phyloP scores from a whole-genome alignment of 2,113 vertebrate species.

The Elaphurus davidianus region DNA sequence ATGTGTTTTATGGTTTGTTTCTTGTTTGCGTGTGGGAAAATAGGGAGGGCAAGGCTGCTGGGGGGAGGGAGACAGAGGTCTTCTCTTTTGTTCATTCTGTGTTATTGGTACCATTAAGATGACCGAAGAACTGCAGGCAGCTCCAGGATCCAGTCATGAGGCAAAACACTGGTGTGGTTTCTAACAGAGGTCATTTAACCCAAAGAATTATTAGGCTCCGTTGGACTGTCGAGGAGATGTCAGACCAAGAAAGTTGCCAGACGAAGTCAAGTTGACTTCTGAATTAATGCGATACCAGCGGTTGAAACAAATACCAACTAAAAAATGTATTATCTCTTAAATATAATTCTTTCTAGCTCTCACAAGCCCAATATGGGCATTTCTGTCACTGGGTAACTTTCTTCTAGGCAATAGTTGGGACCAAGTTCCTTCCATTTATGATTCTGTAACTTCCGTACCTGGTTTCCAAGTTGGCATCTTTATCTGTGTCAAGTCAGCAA shows the following conservation, averaged over 20 bases:
- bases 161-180: neutral
- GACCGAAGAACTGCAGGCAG: neutral
- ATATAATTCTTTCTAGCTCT: neutral
- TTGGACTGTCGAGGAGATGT: neutral
- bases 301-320: neutral
- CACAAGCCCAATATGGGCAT: neutral
- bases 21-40: neutral
- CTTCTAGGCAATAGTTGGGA: neutral
- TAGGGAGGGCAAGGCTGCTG: neutral
- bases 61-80: neutral
- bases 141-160: neutral
- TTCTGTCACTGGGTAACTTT: neutral
- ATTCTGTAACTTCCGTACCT: neutral
- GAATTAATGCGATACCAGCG: neutral
- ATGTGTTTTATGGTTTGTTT: neutral
- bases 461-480: neutral
- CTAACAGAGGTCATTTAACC: neutral
- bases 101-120: neutral
- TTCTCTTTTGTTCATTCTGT: neutral
- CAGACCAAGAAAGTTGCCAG: neutral
- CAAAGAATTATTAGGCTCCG: neutral
- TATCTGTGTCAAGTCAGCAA: neutral
- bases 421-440: neutral
- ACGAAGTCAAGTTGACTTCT: conserved; percentile 1
- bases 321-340: neutral